Percentiles rank a stretch among this genome's conserved stretches.
These are phyloP conservation scores for Ceyx erithaca DNA, from an alignment of 2,797 vertebrate genomes.

Conservation along the genomic window DNA sequence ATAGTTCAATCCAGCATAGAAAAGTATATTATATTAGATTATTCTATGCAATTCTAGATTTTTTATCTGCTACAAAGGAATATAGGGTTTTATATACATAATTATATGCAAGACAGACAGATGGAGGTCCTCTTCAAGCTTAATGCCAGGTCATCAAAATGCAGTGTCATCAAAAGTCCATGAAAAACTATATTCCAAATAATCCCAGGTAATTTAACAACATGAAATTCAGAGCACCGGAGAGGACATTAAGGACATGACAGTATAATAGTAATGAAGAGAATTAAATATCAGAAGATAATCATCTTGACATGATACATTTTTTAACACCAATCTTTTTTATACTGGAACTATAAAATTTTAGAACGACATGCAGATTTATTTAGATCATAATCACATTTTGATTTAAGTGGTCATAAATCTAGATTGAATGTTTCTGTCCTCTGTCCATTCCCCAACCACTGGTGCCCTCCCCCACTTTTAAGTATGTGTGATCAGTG, in stretches of 20 bases:
- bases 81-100: neutral
- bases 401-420: neutral
- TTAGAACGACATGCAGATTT: neutral
- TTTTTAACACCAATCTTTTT: conserved; percentile 9
- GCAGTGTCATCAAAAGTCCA: neutral
- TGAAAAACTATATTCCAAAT: neutral
- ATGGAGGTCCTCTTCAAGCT: neutral
- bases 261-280: neutral
- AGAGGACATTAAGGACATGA: neutral
- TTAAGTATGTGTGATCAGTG: neutral
- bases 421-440: neutral
- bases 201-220: conserved; percentile 33
- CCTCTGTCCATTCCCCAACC: neutral
- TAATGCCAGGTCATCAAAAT: neutral
- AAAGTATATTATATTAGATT: neutral
- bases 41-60: neutral
- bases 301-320: neutral
- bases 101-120: neutral
- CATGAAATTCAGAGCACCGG: neutral
- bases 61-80: neutral
- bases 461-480: neutral
- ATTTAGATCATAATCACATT: neutral
- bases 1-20: neutral
- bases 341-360: neutral
- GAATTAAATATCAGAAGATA: neutral